Evolutionary conservation across 2,797 vertebrate species (phyloP), one percentile per base, ranked within the genome.

Genomic region (Gymnodraco acuticeps): DNA sequence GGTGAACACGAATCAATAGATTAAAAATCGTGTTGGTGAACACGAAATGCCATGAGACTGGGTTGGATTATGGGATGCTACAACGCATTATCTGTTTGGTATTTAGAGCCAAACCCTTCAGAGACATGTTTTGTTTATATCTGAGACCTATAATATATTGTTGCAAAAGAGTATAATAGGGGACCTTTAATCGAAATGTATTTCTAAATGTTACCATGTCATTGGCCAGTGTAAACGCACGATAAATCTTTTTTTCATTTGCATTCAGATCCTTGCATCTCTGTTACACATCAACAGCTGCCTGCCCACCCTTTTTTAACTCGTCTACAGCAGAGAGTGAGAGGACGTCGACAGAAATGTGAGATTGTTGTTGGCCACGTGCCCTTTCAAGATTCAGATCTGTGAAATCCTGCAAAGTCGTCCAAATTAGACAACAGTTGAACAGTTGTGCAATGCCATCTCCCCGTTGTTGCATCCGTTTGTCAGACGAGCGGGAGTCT

Each of bases 401-500:
- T 82, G 77, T 65, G 80, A 87, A 78, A 84, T 66, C 52, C 82
- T 55, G 75, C 60, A 38, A 69, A 75, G 75, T 70, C 86, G 77
- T 83, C 78, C 64, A 75, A 88, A 89, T 85, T 75, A 85, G 79
- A 78, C n/a, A n/a, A n/a, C n/a, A n/a, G n/a, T n/a, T n/a, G n/a
- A 85, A 75, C 71, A 69, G 84, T 89, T 84, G 74, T 81, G 87
- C 74, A 2, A 63, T 65, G 84, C 63, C 82, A 65, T 85, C 79
- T 85, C 86, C 81, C 79, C 66, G 81, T 82, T 81, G 84, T 80
- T 79, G 80, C 23, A 68, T 83, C 59, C 51, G 56, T 90, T 89
- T 90, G 87, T 93, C 82, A 88, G 82, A 82, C 64, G 59, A 67
- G 71, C 31, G 42, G 41, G 78, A 77, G 75, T 54, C 71, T 78